Base-by-base conservation (phyloP, 2,797 vertebrate species). In the Neosilurus mollespiculum region DNA sequence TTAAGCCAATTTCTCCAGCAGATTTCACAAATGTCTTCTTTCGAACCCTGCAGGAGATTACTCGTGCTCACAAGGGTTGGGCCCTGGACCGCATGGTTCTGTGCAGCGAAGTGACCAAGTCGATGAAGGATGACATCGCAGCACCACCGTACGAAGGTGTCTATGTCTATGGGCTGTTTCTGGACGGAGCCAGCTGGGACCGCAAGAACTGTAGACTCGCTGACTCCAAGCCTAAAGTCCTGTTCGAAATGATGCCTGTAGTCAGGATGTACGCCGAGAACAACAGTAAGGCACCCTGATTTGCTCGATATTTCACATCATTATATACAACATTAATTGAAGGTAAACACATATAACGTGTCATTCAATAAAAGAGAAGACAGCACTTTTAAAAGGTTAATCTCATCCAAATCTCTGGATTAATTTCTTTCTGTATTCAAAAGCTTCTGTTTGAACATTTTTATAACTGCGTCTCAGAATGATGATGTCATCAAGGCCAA, bases 111-210 rank as follows among this genome's bases (percentile, higher is more conserved):
- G 97, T 98, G 87, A 98, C 97, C 64, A 96, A 93, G 83, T 98
- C 95, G 95, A 97, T 97, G 97, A 97, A 96, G 87, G 97, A 98
- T 1, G 97, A 99, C 88, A 91, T 99, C 89, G 94, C 92, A 24
- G 92, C 92, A 59, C 95, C 97, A 3, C 95, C 98, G 12, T 9
- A 91, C 2, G 96, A 97, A 89, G 97, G 98, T 0, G 97, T 98
- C 54, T 99, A 97, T 0, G 95, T 99, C 22, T 96, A 96, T 0
- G 98, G 97, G 11, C 93, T 99, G 0, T 95, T 98, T 88, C 93
- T 99, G 81, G 97, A 99, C 91, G 98, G 98, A 77, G 97, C 96
- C 8, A 94, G 96, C 16, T 99, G 98, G 98, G 98, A 99, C 90
- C 96, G 95, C 67, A 95, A 94, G 70, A 96, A 92, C 90, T 92